These are phyloP conservation scores for Lepeophtheirus salmonis DNA, from an alignment of 1,140 invertebrate genomes.

Conservation along the genomic window DNA sequence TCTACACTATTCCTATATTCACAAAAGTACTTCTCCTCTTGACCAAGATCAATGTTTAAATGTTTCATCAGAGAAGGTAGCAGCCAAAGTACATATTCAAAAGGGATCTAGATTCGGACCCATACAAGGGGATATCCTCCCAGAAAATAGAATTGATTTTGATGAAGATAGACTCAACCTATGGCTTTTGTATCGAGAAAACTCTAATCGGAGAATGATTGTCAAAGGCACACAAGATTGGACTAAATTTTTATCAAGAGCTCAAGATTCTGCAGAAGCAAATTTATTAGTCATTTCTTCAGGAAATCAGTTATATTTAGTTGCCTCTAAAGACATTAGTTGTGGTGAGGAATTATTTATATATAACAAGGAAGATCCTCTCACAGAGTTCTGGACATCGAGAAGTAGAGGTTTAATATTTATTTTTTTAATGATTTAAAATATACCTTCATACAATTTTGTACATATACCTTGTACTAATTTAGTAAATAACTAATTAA, in stretches of 20 bases:
- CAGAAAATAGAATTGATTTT: constrained; percentile 1
- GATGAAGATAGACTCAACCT: constrained; percentile 1
- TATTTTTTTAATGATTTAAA: no score
- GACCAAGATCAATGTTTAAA: no score
- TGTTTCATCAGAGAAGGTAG: no score
- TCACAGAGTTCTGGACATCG: constrained; percentile 11
- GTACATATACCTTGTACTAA: no score
- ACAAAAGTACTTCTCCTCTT: no score
- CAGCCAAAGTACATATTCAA: no score
- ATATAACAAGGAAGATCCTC: constrained; percentile 6
- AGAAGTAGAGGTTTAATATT: no score
- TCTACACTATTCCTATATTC: background rate
- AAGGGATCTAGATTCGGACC: constrained; percentile 4
- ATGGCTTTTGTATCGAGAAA: constrained; percentile 5
- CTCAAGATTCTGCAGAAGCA: background rate
- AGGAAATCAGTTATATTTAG: background rate
- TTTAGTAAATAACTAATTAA: no score
- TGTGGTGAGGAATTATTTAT: background rate
- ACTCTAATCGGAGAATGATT: background rate
- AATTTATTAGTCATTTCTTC: constrained; percentile 1
- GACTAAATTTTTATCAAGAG: no score
- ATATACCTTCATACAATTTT: no score
- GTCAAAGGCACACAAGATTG: no score
- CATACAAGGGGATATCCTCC: background rate
- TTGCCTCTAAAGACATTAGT: background rate